phyloP scores from a whole-genome alignment of 2,113 vertebrate genomes.

The Junco hyemalis region DNA sequence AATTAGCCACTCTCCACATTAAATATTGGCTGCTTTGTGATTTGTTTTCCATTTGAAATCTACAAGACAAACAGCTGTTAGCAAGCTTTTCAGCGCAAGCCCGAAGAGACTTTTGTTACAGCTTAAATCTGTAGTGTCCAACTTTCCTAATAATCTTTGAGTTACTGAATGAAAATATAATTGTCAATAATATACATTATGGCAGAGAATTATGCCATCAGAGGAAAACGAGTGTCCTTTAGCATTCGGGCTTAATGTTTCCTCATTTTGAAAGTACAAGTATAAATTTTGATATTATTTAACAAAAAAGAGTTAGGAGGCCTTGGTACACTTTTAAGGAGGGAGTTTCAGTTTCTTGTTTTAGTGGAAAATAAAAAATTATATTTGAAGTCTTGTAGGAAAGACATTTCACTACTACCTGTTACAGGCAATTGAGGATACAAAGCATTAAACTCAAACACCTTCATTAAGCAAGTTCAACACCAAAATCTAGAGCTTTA shows the following conservation, averaged over 20 bases:
- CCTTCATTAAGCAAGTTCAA: background rate
- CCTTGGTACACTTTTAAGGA: background rate
- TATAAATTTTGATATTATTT: background rate
- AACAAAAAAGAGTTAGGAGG: background rate
- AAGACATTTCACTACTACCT: background rate
- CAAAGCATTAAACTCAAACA: background rate
- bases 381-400: background rate
- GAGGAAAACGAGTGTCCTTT: background rate
- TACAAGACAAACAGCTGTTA: background rate
- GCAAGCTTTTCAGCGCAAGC: background rate
- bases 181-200: background rate
- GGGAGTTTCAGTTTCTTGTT: background rate
- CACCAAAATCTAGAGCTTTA: background rate
- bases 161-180: slow-evolving; percentile 14
- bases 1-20: background rate
- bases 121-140: background rate
- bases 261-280: background rate
- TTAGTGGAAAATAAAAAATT: background rate
- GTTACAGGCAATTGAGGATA: background rate
- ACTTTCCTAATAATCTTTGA: background rate
- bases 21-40: background rate
- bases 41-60: slow-evolving; percentile 14
- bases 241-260: background rate
- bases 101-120: background rate
- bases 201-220: background rate